These are phyloP conservation scores for Noctuana brunneofusca DNA, from an alignment of 2,888 invertebrate species.

Conservation along the genomic window DNA sequence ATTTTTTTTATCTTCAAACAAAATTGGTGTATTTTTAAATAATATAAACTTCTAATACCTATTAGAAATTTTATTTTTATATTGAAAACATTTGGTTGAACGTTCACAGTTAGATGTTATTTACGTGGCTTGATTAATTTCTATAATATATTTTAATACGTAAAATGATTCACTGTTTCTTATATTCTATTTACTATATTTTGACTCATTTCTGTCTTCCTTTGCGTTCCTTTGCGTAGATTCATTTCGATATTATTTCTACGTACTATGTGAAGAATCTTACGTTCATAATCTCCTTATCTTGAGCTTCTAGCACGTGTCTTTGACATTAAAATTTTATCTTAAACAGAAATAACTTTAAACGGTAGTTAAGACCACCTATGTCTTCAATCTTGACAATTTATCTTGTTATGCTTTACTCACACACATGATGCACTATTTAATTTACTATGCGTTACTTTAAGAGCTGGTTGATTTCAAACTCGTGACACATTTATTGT, in stretches of 20 bases:
- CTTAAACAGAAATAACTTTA: slow-evolving; percentile 48
- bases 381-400: slow-evolving; percentile 60
- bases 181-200: too few species aligned
- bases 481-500: slow-evolving; percentile 50
- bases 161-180: too few species aligned
- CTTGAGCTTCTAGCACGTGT: slow-evolving; percentile 52
- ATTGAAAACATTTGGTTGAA: too few species aligned
- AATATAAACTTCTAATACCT: too few species aligned
- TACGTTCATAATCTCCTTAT: slow-evolving; percentile 33
- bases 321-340: slow-evolving; percentile 51
- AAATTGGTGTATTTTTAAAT: too few species aligned
- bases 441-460: slow-evolving; percentile 29
- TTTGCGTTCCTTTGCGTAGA: slow-evolving; percentile 21
- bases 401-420: slow-evolving; percentile 54
- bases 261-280: slow-evolving; percentile 19
- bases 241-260: slow-evolving; percentile 24
- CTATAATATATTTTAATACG: too few species aligned
- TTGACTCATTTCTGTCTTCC: not conserved
- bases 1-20: slow-evolving; percentile 7
- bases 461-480: slow-evolving; percentile 44
- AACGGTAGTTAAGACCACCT: slow-evolving; percentile 69
- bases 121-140: too few species aligned
- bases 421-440: slow-evolving; percentile 35
- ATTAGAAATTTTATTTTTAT: too few species aligned
- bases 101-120: too few species aligned